Conservation (phyloP, 2,797 vertebrate genomes). For the Cygnus olor region DNA sequence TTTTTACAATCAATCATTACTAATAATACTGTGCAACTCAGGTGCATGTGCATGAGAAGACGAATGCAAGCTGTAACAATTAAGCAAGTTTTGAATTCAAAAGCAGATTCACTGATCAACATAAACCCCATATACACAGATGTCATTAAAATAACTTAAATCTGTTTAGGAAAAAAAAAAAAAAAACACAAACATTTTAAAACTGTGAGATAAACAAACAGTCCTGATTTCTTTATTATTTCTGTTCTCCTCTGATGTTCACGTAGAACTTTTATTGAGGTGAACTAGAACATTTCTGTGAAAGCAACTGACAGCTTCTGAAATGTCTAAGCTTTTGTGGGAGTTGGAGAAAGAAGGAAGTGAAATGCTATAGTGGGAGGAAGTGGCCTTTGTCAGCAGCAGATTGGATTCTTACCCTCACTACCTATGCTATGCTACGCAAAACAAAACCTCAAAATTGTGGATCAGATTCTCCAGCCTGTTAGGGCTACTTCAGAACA, state of each 20-base stretch:
- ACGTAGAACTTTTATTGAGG: background rate
- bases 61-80: background rate
- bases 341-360: constrained; percentile 11
- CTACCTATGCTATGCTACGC: background rate
- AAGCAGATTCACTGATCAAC: background rate
- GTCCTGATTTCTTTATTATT: background rate
- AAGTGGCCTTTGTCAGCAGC: background rate
- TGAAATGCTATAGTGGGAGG: background rate
- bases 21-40: background rate
- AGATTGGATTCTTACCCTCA: background rate
- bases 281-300: background rate
- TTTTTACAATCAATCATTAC: background rate
- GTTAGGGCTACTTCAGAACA: background rate
- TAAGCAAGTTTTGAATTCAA: background rate
- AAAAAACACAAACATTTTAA: background rate
- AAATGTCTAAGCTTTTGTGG: background rate
- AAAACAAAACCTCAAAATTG: background rate
- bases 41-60: background rate
- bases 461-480: background rate
- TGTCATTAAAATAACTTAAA: background rate
- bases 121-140: background rate
- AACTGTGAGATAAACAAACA: background rate
- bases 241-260: background rate
- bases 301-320: background rate
- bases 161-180: background rate